phyloP scores from a whole-genome alignment of 2,888 invertebrate species.

The Bedellia somnulentella region DNA sequence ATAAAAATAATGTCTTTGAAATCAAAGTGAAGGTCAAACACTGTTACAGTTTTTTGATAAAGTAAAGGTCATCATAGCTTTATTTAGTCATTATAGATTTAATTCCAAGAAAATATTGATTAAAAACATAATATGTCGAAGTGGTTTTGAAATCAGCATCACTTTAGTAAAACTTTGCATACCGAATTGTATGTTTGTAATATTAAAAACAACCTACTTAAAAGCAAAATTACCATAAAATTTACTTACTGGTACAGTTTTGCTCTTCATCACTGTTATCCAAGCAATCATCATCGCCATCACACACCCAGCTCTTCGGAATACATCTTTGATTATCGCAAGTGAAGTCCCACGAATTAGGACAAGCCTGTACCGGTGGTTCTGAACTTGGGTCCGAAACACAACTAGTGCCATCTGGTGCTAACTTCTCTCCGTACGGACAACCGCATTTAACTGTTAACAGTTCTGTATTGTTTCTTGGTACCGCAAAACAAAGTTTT shows the following conservation, averaged over 20 bases:
- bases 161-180: too few relatives aligned
- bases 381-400: constrained; percentile 81
- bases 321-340: constrained; percentile 91
- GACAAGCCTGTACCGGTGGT: constrained; percentile 85
- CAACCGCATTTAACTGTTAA: constrained; percentile 81
- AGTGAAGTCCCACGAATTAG: constrained; percentile 91
- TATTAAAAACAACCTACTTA: too few relatives aligned
- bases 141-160: too few relatives aligned
- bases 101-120: too few relatives aligned
- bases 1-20: too few relatives aligned
- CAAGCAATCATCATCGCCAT: constrained; percentile 94
- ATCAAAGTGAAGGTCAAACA: too few relatives aligned
- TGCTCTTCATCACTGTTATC: constrained; percentile 95
- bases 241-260: constrained; percentile 83
- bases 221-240: neutral
- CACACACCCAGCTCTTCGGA: constrained; percentile 93
- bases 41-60: too few relatives aligned
- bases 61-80: too few relatives aligned
- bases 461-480: constrained; percentile 57
- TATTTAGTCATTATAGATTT: too few relatives aligned
- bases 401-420: constrained; percentile 71
- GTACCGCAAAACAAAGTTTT: constrained; percentile 93
- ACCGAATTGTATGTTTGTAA: too few relatives aligned
- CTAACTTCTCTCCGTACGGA: constrained; percentile 87
- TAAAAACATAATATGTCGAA: too few relatives aligned